These are phyloP conservation scores for Festucalex cinctus DNA, from an alignment of 2,113 vertebrate genomes.

Conservation along the genomic window DNA sequence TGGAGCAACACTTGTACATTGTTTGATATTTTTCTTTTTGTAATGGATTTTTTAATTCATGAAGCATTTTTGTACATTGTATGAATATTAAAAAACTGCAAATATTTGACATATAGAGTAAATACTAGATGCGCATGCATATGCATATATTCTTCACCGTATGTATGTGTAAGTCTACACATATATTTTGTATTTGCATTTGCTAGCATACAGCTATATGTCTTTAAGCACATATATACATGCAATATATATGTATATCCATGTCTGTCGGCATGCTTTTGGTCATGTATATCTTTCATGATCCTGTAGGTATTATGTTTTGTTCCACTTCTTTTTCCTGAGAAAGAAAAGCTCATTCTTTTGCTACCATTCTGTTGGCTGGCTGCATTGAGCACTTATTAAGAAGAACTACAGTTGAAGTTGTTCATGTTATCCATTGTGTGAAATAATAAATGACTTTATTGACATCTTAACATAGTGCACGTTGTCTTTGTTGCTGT, in stretches of 20 bases:
- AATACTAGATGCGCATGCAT: constrained; percentile 78
- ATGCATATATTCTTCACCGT: constrained; percentile 78
- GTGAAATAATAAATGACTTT: constrained; percentile 95
- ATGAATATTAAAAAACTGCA: constrained; percentile 78
- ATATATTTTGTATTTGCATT: constrained; percentile 76
- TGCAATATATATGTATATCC: constrained; percentile 80
- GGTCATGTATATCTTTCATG: constrained; percentile 96
- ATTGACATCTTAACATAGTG: constrained; percentile 68
- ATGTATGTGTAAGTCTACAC: constrained; percentile 75
- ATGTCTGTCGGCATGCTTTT: constrained; percentile 93
- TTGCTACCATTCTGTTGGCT: constrained; percentile 93
- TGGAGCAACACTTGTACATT: constrained; percentile 98
- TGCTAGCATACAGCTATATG: constrained; percentile 74
- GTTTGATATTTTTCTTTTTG: constrained; percentile 98
- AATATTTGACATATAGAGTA: constrained; percentile 82
- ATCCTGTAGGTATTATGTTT: constrained; percentile 88
- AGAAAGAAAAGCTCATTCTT: constrained; percentile 95
- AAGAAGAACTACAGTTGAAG: constrained; percentile 93
- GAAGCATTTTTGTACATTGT: constrained; percentile 99
- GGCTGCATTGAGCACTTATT: constrained; percentile 96
- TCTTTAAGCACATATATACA: constrained; percentile 77
- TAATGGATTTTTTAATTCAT: constrained; percentile 99
- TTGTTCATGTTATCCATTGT: constrained; percentile 99
- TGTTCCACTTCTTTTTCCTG: constrained; percentile 73
- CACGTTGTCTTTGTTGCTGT: constrained; percentile 15